Base-by-base conservation (phyloP, 2,888 invertebrate genomes). In the Peribatodes rhomboidaria region DNA sequence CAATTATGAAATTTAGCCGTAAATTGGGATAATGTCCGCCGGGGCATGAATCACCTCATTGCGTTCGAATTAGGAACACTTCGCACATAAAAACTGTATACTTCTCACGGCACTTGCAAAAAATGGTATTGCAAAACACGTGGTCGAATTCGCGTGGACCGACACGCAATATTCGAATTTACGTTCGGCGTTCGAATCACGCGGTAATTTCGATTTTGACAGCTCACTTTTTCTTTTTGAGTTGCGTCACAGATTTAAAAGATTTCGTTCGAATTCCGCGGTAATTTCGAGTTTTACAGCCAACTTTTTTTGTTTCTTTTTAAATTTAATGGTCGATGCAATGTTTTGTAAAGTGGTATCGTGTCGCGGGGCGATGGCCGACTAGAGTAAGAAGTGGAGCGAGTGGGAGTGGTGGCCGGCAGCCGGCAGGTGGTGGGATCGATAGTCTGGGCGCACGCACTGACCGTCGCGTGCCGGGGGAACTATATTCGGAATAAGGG, bases 401-500 rank as follows among this genome's bases (percentile, higher is more conserved):
- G 82, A 76, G 77, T 84, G 87, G 90, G 90, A 89, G 90, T 90
- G 92, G 90, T 91, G 88, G 85, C 71, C 80, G 79, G 73, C 70
- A 76, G 73, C 73, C 71, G 73, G 83, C 83, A 86, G 88, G 90
- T 90, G 88, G 89, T 90, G 91, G 90, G 91, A 87, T 92, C 92
- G 85, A 88, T 88, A 87, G 87, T 85, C 85, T 88, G 83, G 86
- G 86, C 91, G 91, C 90, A 93, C 92, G 92, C 92, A 92, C 87
- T 92, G 91, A 86, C 91, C 92, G 87, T 79, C 80, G 84, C 81
- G 81, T 83, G 81, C 76, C 78, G 70, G 71, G 75, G 72, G 76
- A 71, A 80, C 85, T 90, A 88, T 87, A 87, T 88, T 86, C 85
- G 83, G 83, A 82, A 73, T 79, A 79, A 70, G 81, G 85, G 85